Conservation (phyloP, 2,888 invertebrate genomes). For the Tipula vernalis region DNA sequence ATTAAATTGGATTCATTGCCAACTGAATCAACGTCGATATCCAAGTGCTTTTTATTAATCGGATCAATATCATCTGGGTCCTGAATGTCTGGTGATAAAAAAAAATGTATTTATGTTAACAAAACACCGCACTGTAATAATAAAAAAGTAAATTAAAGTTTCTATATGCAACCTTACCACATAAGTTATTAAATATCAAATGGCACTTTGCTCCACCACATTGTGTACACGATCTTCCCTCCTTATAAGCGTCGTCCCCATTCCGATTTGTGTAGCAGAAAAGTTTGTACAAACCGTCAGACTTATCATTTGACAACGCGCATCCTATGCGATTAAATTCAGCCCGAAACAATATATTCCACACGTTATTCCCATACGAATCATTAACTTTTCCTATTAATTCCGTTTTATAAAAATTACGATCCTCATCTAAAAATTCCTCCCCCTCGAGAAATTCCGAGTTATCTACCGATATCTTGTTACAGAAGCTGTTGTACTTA, state of each 20-base stretch:
- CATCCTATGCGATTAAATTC: not conserved
- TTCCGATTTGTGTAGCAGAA: not conserved
- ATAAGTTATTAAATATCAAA: not conserved
- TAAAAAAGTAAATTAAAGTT: too few relatives aligned
- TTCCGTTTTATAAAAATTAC: not conserved
- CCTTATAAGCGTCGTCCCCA: not conserved
- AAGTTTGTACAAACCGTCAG: not conserved
- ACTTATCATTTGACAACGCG: not conserved
- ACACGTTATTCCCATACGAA: not conserved
- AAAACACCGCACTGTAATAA: too few relatives aligned
- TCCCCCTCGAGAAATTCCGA: not conserved
- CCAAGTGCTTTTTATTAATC: not conserved
- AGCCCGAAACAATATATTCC: not conserved
- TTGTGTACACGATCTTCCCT: too few relatives aligned
- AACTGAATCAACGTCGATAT: not conserved
- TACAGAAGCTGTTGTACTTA: not conserved
- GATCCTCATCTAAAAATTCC: not conserved
- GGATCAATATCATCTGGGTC: not conserved
- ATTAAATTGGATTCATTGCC: not conserved
- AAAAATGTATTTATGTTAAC: too few relatives aligned
- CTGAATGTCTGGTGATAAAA: not conserved
- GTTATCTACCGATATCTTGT: not conserved
- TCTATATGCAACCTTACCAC: not conserved
- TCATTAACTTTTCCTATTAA: not conserved
- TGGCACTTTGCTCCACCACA: too few relatives aligned